A percentile compares a stretch with the other conserved stretches of the same genome.
These are phyloP conservation scores for Drosophila quadrilineata DNA, from an alignment of 1,140 invertebrate genomes.

Conservation along the genomic window DNA sequence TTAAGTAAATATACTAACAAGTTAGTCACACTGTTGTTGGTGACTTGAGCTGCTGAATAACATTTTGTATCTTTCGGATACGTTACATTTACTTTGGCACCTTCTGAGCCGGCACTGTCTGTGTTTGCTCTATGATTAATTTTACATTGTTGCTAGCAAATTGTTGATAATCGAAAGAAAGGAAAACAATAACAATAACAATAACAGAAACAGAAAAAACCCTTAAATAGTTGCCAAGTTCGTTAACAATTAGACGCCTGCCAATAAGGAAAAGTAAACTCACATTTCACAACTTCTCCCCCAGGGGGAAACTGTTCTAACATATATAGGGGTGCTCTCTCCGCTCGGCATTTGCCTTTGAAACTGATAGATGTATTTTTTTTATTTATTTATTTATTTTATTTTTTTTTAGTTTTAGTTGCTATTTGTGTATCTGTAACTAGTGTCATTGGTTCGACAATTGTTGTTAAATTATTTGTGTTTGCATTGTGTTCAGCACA, in stretches of 20 bases:
- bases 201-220: constrained; percentile 36
- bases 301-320: constrained; percentile 19
- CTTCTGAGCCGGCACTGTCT: constrained; percentile 20
- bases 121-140: constrained; percentile 66
- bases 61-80: background rate
- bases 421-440: constrained; percentile 2
- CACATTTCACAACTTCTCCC: constrained; percentile 37
- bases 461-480: constrained; percentile 27
- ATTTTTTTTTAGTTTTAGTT: constrained; percentile 6
- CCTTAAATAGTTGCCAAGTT: constrained; percentile 66
- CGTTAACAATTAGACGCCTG: constrained; percentile 56
- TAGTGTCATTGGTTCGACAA: constrained; percentile 17
- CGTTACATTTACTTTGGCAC: background rate
- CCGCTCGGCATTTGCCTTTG: constrained; percentile 9
- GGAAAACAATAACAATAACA: constrained; percentile 24
- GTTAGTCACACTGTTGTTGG: too few species aligned
- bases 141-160: constrained; percentile 43
- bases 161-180: constrained; percentile 52
- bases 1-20: constrained; percentile 57
- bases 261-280: constrained; percentile 73
- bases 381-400: too few species aligned
- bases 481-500: constrained; percentile 36
- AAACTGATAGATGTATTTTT: constrained; percentile 31
- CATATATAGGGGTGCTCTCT: too few species aligned
- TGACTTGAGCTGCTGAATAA: too few species aligned